Percentiles rank a stretch among this genome's conserved stretches.
Conservation (phyloP, 2,888 invertebrate species). For the Chaetoderma sp. region DNA sequence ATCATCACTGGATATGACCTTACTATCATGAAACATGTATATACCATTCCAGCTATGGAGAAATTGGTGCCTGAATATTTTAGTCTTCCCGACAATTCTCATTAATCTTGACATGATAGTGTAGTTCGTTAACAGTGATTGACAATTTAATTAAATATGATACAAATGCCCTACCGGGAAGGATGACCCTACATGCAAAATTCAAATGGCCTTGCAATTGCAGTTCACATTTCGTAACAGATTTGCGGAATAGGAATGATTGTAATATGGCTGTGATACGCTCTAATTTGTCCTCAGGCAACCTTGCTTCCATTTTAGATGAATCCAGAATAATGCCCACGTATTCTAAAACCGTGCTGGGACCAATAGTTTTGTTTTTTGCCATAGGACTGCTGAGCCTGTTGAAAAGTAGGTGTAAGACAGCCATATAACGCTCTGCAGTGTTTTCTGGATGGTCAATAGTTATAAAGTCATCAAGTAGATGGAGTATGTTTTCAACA, state of each 20-base stretch:
- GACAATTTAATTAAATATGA: not conserved
- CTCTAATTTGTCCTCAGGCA: not conserved
- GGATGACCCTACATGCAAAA: conserved; percentile 3
- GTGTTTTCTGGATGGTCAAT: too few relatives aligned
- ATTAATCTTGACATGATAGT: too few relatives aligned
- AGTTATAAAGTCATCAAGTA: too few relatives aligned
- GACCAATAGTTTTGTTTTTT: not conserved
- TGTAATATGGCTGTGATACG: not conserved
- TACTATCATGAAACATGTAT: conserved; percentile 6
- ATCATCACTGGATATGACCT: conserved; percentile 1
- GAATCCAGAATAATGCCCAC: not conserved
- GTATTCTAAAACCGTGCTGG: not conserved
- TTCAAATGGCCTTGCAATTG: conserved; percentile 15
- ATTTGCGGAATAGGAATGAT: not conserved
- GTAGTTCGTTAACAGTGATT: not conserved
- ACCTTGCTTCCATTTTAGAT: not conserved
- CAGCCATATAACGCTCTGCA: too few relatives aligned
- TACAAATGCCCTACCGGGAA: not conserved
- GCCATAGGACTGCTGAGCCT: not conserved
- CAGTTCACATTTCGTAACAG: conserved; percentile 3
- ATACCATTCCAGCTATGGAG: conserved; percentile 14
- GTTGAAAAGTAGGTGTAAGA: too few relatives aligned
- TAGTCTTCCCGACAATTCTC: too few relatives aligned
- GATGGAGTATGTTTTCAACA: too few relatives aligned
- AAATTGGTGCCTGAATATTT: conserved; percentile 1